Evolutionary conservation across 2,797 vertebrate species (phyloP).

Genomic region (Oryzias sinensis): DNA sequence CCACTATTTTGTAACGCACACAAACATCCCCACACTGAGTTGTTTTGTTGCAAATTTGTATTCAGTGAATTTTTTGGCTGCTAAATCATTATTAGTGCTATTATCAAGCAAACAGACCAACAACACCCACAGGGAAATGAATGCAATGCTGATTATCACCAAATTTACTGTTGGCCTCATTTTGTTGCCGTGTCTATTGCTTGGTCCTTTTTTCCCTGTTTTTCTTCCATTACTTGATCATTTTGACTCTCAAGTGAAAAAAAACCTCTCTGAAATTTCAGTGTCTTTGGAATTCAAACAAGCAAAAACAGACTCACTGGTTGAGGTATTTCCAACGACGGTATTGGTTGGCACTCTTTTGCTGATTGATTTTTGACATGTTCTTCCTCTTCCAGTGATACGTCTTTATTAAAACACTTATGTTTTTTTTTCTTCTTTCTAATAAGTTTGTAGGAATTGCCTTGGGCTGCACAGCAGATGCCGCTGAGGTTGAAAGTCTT

Average conservation of each 20-base stretch:
- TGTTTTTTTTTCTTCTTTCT: slow-evolving; percentile 53
- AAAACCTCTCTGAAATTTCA: slow-evolving; percentile 5
- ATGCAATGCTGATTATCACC: slow-evolving; percentile 21
- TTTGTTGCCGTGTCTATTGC: slow-evolving; percentile 23
- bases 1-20: slow-evolving; percentile 9
- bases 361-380: slow-evolving; percentile 5
- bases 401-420: slow-evolving; percentile 38
- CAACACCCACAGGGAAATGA: slow-evolving; percentile 30
- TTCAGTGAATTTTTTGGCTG: slow-evolving; percentile 27
- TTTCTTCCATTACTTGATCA: neutral
- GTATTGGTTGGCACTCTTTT: slow-evolving; percentile 17
- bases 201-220: slow-evolving; percentile 5
- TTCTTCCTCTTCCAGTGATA: slow-evolving; percentile 24
- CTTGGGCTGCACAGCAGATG: slow-evolving; percentile 71
- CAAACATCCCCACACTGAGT: slow-evolving; percentile 3
- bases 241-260: neutral
- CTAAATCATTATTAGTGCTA: slow-evolving; percentile 47
- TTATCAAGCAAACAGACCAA: slow-evolving; percentile 47
- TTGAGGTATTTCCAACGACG: slow-evolving; percentile 11
- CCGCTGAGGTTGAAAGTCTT: slow-evolving; percentile 51
- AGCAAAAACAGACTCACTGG: neutral
- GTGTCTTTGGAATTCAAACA: slow-evolving; percentile 27
- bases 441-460: slow-evolving; percentile 76
- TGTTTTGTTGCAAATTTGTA: slow-evolving; percentile 28
- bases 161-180: slow-evolving; percentile 13